Percentiles rank a stretch among this genome's conserved stretches.
phyloP scores from a whole-genome alignment of 2,888 invertebrate genomes.

The Keiferia lycopersicella region DNA sequence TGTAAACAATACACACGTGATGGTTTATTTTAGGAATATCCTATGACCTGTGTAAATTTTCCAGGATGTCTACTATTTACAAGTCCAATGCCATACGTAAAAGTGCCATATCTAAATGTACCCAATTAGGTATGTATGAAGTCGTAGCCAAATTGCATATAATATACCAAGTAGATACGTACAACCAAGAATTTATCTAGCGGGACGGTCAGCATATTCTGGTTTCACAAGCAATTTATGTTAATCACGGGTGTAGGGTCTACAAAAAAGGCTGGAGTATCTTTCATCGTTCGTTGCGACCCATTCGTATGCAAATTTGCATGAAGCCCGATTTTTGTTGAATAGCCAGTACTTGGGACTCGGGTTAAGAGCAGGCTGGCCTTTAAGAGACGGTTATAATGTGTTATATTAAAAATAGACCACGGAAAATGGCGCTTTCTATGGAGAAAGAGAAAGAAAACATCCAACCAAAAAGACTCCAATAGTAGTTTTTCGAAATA shows the following conservation, averaged over 20 bases:
- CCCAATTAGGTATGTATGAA: too few species aligned
- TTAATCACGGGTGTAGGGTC: slow-evolving; percentile 24
- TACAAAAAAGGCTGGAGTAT: slow-evolving; percentile 20
- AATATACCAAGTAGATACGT: neutral
- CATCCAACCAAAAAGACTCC: too few species aligned
- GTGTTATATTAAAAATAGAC: neutral
- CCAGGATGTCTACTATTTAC: too few species aligned
- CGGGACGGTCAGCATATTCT: slow-evolving; percentile 24
- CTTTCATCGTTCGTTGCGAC: slow-evolving; percentile 7
- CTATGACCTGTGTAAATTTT: too few species aligned
- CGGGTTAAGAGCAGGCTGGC: neutral
- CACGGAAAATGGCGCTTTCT: too few species aligned
- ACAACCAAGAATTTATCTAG: slow-evolving; percentile 12
- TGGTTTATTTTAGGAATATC: too few species aligned
- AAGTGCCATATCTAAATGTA: too few species aligned
- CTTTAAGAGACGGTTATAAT: neutral
- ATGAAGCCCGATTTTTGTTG: slow-evolving; percentile 24
- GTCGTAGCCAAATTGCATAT: too few species aligned
- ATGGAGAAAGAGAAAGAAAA: too few species aligned
- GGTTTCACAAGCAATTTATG: slow-evolving; percentile 25
- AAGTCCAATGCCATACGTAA: too few species aligned
- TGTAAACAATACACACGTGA: too few species aligned
- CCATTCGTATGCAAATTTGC: slow-evolving; percentile 22
- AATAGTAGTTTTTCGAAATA: too few species aligned
- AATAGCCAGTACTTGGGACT: slow-evolving; percentile 12